Evolutionary conservation across 2,797 vertebrate species (phyloP), one percentile per base, ranked within the genome.

Genomic region (Dicrostonyx torquatus): DNA sequence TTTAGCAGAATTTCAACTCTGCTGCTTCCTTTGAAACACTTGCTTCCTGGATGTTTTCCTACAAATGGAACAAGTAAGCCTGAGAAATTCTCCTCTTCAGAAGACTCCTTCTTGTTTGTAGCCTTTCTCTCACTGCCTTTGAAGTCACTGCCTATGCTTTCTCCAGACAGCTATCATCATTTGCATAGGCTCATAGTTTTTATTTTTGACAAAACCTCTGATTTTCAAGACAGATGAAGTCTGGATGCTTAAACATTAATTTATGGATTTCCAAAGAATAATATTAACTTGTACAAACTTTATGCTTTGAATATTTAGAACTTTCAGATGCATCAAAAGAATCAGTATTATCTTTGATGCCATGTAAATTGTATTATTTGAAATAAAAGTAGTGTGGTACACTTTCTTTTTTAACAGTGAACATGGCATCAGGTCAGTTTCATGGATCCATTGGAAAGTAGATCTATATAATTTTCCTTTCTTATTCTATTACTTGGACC

Each of bases 1-100:
- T 70, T 97, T 96, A 95, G 60, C 76, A 96, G 91, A 94, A 95
- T 93, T 95, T 96, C 87, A 93, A 76, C 20, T 77, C 45, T 90
- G 55, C 48, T 58, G 75, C 76, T 80, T 77, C 37, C 48, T 95
- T 93, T 68, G 76, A 96, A 88, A 66, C 20, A 48, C 55, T 95
- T 94, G 14, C 93, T 93, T 93, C 72, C 26, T 88, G 5, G 18
- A n/a, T 93, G 4, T 14, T 91, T 96, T 89, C 5, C 45, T 31
- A 22, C 9, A 78, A 93, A 85, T 68, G 45, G 34, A 83, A 53
- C 55, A 37, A n/a, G 5, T 34, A 22, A 26, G 1, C 31, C 34
- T n/a, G n/a, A 55, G 62, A 90, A 79, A 45, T 29, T 92, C 4
- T 85, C 43, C n/a, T 26, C 75, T 91, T 77, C 11, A 40, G 48